Evolutionary conservation across 2,888 invertebrate genomes (phyloP), one percentile per base, ranked within the genome.

Genomic region (Scelioninae gen. 1): DNA sequence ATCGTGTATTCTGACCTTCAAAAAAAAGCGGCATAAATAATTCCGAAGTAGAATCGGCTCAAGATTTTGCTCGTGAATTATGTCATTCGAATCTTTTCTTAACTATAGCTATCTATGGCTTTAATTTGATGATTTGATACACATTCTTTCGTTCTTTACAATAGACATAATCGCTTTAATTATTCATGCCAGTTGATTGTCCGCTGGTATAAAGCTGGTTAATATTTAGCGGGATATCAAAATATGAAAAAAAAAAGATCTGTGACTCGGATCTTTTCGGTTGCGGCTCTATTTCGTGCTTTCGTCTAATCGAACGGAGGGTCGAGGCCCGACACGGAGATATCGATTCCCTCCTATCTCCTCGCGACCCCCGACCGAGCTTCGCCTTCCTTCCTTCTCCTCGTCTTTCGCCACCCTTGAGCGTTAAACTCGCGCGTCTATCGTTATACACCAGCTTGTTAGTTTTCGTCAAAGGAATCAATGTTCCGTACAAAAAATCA

Each of bases 301-400:
- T 82, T 82, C 60, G 78, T 69, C 72, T 78, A 80, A 84, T 82
- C 71, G 82, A 68, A 78, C 85, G 69, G 78, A 75, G 77, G 51
- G 76, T 79, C 79, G 75, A 84, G 77, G 68, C 79, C 63, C 71
- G 66, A 82, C 79, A 83, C 83, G 76, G 83, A 75, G 84, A 75
- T 84, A 84, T 84, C 84, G 84, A 84, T 84, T 81, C 77, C 68
- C 78, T 58, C 56, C 62, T 78, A 83, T 78, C 84, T 76, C 49
- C 53, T 31, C 31, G 53, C 53, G 53, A 31, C 53, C 62, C 72
- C 55, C 69, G 69, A 63, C 56, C 55, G 31, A 55, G 79, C 71
- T 66, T 66, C 63, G 47, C 51, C 68, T 58, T 16, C 63, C 58
- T 47, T 65, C 72, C 71, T 55, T 76, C 60, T 68, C 82, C 63